Base-by-base conservation (phyloP, 2,888 invertebrate species). In the Lycaena phlaeas region DNA sequence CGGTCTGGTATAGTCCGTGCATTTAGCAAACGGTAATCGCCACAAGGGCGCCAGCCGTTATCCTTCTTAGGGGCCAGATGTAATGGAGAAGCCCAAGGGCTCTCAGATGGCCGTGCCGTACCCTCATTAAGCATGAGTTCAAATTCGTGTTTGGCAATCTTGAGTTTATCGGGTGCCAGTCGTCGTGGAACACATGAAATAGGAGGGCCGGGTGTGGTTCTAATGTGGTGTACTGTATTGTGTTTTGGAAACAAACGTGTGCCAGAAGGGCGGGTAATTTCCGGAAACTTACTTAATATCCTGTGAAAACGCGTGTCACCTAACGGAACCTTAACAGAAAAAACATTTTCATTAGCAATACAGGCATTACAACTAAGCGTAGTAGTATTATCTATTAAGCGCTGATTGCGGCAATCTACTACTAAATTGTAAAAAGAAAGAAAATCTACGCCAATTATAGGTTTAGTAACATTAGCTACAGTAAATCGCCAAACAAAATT, bases 41-140 rank as follows among this genome's bases (percentile, higher is more conserved):
- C 46, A 27, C 41, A 43, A 6, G 14, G 34, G 18, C 18, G 37
- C 22, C 15, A 44, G 6, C 17, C 36, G 3, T 31, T 52, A 9
- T 44, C 42, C 28, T 53, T 52, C 40, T 63, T 66, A 2, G 57
- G 53, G 0, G 54, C 61, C 12, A 64, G 42, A 41, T 62, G 63
- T 0, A 66, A 46, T 2, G 59, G 60, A 3, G 54, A 55, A 3
- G 64, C 44, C 65, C 64, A 67, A 1, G 54, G 49, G 36, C 54
- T 51, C n/a, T n/a, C n/a, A n/a, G n/a, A n/a, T n/a, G n/a, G n/a
- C n/a, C n/a, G n/a, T n/a, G n/a, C n/a, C n/a, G 3, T 50, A 25
- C 11, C 53, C 52, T 17, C 49, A 46, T 4, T 52, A 12, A 27
- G 48, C 50, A 29, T 29, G 2, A 9, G 7, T 2, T 25, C 48